Percentiles rank a stretch among this genome's conserved stretches.
Evolutionary conservation across 2,113 vertebrate genomes (phyloP).

Genomic region (Sitta europaea): DNA sequence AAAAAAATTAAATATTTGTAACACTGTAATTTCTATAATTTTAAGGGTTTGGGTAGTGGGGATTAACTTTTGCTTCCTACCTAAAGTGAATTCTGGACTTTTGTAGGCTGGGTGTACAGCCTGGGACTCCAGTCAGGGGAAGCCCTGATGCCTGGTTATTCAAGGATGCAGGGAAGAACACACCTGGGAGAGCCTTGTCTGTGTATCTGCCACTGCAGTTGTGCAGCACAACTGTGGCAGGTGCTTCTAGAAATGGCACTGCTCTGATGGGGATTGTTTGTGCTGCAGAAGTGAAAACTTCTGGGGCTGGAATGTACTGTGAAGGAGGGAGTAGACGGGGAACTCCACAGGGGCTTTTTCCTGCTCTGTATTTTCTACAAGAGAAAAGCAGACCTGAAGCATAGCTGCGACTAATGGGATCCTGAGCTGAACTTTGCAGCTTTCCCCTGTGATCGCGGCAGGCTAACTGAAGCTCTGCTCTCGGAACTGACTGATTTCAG

Average conservation of each 20-base stretch:
- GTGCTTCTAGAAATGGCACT: not conserved
- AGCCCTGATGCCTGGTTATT: not conserved
- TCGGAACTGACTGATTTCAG: constrained; percentile 19
- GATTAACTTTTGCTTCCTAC: not conserved
- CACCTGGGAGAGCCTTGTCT: not conserved
- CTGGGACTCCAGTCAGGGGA: not conserved
- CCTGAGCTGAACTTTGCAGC: constrained; percentile 25
- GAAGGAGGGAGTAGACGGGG: not conserved
- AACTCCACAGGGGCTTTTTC: not conserved
- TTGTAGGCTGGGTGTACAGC: not conserved
- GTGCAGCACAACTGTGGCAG: not conserved
- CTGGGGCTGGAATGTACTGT: not conserved
- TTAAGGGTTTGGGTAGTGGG: not conserved
- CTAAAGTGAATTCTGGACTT: not conserved
- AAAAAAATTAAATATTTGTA: not conserved
- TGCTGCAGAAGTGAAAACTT: not conserved
- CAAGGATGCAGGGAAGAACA: not conserved
- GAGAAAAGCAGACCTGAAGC: not conserved
- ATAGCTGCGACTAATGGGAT: constrained; percentile 2
- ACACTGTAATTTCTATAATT: not conserved
- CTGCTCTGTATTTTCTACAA: not conserved
- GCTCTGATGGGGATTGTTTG: not conserved
- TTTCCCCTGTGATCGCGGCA: not conserved
- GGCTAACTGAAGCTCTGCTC: not conserved
- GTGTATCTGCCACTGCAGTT: not conserved